Evolutionary conservation across 1,140 invertebrate species (phyloP).

Genomic region (Trachymyrmex septentrionalis): DNA sequence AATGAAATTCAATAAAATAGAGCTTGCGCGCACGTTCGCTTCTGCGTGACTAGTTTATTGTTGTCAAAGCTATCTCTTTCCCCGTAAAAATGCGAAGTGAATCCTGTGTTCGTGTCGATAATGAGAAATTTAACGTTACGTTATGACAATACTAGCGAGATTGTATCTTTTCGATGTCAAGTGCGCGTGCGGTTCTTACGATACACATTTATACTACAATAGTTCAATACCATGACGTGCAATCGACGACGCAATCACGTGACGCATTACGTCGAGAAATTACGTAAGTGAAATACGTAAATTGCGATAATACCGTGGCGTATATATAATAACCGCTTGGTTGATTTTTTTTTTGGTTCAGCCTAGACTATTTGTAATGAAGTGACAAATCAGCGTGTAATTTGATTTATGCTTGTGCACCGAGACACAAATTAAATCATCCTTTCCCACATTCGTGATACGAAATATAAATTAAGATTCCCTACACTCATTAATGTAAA

Average conservation of each 20-base stretch:
- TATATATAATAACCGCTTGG: not conserved
- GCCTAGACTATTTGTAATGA: not conserved
- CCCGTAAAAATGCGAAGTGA: not conserved
- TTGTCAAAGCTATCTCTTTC: not conserved
- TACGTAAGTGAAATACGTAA: slow-evolving; percentile 15
- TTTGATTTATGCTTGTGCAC: slow-evolving; percentile 7
- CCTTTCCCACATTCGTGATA: not conserved
- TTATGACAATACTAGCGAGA: not conserved
- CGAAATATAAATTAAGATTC: not conserved
- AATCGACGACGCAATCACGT: not conserved
- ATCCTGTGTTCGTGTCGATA: not conserved
- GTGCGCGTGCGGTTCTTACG: not conserved
- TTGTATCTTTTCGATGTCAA: slow-evolving; percentile 1
- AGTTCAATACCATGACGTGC: not conserved
- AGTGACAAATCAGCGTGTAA: not conserved
- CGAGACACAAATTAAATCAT: not conserved
- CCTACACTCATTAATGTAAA: not conserved
- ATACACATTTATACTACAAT: not conserved
- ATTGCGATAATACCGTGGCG: slow-evolving; percentile 15
- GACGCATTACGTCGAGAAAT: not conserved
- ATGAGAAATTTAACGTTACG: not conserved
- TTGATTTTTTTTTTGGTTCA: not conserved
- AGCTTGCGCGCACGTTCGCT: not conserved
- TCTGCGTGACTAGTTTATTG: not conserved
- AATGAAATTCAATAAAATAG: slow-evolving; percentile 13